A percentile compares a stretch with the other conserved stretches of the same genome.
Conservation (phyloP, 2,113 vertebrate genomes). For the Neotragus pygmaeus region DNA sequence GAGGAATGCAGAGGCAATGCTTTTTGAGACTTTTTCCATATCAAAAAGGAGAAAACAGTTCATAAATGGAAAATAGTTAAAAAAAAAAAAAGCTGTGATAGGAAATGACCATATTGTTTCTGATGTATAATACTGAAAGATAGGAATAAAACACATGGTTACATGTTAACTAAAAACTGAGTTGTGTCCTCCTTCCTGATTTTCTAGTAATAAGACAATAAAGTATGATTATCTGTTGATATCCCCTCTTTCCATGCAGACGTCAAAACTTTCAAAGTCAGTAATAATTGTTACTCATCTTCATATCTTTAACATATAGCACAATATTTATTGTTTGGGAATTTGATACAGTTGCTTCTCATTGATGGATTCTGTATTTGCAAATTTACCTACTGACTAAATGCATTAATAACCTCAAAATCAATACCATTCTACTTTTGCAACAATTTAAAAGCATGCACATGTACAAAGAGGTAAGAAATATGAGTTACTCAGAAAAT, state of each 20-base stretch:
- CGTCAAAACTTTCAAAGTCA: neutral
- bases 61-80: neutral
- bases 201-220: neutral
- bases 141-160: neutral
- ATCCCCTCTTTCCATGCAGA: neutral
- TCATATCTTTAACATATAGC: neutral
- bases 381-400: neutral
- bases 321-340: neutral
- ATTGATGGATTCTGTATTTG: neutral
- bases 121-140: neutral
- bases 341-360: neutral
- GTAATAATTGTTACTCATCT: neutral
- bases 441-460: neutral
- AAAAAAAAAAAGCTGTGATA: neutral
- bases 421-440: neutral
- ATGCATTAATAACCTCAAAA: neutral
- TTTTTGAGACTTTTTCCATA: neutral
- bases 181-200: neutral
- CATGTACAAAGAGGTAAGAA: neutral
- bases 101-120: neutral
- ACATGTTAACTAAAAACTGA: neutral
- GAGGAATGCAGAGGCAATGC: neutral
- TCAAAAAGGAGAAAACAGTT: neutral
- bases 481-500: neutral
- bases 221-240: neutral